Evolutionary conservation across 2,888 invertebrate species (phyloP), one percentile per base, ranked within the genome.

Genomic region (Melipona beecheii): DNA sequence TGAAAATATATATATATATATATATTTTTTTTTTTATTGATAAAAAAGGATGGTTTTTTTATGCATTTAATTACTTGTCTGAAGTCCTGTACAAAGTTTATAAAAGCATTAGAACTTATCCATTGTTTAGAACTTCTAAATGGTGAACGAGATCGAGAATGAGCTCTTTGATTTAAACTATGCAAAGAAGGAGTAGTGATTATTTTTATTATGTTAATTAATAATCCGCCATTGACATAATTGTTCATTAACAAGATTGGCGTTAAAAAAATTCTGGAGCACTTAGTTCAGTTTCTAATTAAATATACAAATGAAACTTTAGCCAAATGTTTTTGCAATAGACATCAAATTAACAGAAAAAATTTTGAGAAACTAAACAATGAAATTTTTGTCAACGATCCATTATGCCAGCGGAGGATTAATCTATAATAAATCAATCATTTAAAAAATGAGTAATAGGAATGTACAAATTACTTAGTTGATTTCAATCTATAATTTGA

Each of bases 41-140:
- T 50, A 31, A 2, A 4, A 31, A 49, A 50, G 0, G 27, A n/a
- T 21, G 11, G 21, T 31, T 36, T 62, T 62, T 70, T 56, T 24
- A n/a, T 50, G 1, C 56, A 0, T 17, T 54, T 64, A 62, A 50
- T 68, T 85, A 93, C 93, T 90, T 90, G 77, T 50, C 91, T 89
- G 60, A 91, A 93, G 68, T 92, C 91, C 76, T 91, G 90, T 72
- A 93, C 85, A 79, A 93, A 93, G 84, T 93, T 93, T n/a, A 93
- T 60, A 75, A 93, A 93, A 31, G 93, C 90, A 85, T 93, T 93
- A 5, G 91, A 80, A 74, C 91, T 93, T 69, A 83, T 90, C 92
- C 92, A 70, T 58, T 78, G 54, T 80, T 76, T 80, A 27, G 72
- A 21, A 5, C 17, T 31, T 24, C 69, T 71, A n/a, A 62, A 83